Percentiles rank a stretch among this genome's conserved stretches.
Evolutionary conservation across 1,140 invertebrate genomes (phyloP).

Genomic region (Archivesica marissinica): DNA sequence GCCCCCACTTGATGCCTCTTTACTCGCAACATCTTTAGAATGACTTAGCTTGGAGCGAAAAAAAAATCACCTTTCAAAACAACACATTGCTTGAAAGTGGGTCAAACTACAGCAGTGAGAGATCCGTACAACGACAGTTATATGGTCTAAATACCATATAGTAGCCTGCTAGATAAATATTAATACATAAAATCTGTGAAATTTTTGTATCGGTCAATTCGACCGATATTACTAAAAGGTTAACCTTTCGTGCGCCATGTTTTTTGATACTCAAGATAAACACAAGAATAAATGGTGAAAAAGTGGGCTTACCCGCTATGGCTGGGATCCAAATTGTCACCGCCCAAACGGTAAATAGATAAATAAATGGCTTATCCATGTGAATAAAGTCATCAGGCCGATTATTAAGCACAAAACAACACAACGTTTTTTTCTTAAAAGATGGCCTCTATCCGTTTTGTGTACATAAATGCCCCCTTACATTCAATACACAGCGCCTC

Average conservation of each 20-base stretch:
- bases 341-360: slow-evolving; percentile 48
- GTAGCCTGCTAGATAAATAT: neutral
- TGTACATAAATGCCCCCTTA: slow-evolving; percentile 35
- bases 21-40: slow-evolving; percentile 18
- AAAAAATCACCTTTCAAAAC: slow-evolving; percentile 19
- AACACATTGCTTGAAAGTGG: neutral
- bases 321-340: slow-evolving; percentile 34
- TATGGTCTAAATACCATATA: neutral
- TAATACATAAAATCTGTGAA: neutral
- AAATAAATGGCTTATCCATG: slow-evolving; percentile 47
- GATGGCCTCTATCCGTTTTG: slow-evolving; percentile 43
- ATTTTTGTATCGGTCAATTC: slow-evolving; percentile 2
- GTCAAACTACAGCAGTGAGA: neutral
- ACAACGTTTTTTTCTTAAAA: slow-evolving; percentile 46
- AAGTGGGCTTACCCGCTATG: slow-evolving; percentile 14
- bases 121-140: neutral
- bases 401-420: slow-evolving; percentile 50
- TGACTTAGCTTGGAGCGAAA: slow-evolving; percentile 14
- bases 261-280: slow-evolving; percentile 13
- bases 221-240: slow-evolving; percentile 32
- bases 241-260: slow-evolving; percentile 46
- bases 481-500: slow-evolving; percentile 41
- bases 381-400: slow-evolving; percentile 47
- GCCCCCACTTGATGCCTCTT: neutral
- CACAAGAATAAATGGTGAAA: slow-evolving; percentile 6